Evolutionary conservation across 2,888 invertebrate species (phyloP), one percentile per base, ranked within the genome.

Genomic region (Hydropsyche betteni): DNA sequence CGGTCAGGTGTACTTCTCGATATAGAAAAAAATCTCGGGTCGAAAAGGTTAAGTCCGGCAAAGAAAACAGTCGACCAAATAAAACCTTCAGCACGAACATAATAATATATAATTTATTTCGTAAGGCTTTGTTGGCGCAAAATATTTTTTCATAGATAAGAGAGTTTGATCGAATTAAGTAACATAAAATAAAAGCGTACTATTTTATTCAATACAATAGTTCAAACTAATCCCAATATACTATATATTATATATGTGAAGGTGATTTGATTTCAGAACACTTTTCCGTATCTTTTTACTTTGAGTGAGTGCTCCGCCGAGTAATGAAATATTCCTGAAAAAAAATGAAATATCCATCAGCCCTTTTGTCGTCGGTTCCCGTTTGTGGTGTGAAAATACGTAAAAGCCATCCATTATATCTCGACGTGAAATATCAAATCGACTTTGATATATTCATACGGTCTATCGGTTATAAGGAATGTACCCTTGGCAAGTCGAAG

Each of bases 11-110:
- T 24, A 34, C 10, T 64, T 64, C 34, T 24, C 2, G 64, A 36
- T 34, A 34, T n/a, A n/a, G 8, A 64, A 36, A 36, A 64, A 8
- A 10, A 36, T 64, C 64, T 8, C 6, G 14, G 64, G 34, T 64
- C n/a, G 64, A 64, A 64, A 64, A 64, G 64, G 64, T 34, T 64
- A 64, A 64, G 36, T 64, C 64, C 12, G 64, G 64, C 12, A 64
- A 36, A 10, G 64, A 64, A 64, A 34, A 34, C 64, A 36, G 36
- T 64, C 36, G 34, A 64, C 36, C 1, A 64, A 64, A 64, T 36
- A 64, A 64, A 64, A 64, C 36, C 34, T 36, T 36, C 10, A 12
- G 7, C 36, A 6, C 12, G 36, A 64, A 64, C 34, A 64, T 36
- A 64, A 33, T 8, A 8, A 36, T 36, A 64, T 64, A 64, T 36